Conservation (phyloP, 2,113 vertebrate genomes). For the Neotoma lepida region DNA sequence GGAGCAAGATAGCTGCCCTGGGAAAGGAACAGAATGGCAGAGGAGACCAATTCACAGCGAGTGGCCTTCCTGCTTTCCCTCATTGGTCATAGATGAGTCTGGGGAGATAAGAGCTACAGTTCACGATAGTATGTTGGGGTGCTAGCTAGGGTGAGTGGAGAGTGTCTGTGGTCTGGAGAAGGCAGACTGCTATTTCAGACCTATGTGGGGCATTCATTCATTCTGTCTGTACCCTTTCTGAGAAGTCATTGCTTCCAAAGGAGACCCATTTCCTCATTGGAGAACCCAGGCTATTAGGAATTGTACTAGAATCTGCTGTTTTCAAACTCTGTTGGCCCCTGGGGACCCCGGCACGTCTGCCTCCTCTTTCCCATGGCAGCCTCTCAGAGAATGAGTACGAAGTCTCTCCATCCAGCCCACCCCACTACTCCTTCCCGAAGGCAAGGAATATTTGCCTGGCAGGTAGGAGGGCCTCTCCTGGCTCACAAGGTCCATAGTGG, state of each 20-base stretch:
- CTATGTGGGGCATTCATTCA: background rate
- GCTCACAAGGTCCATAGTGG: background rate
- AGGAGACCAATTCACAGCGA: background rate
- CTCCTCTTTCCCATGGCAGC: background rate
- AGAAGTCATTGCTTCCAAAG: background rate
- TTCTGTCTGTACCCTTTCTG: background rate
- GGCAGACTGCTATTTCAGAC: background rate
- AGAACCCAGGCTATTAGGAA: background rate
- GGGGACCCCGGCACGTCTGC: background rate
- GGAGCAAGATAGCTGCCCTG: background rate
- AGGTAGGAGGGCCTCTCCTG: background rate
- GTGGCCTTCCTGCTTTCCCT: background rate
- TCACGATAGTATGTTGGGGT: background rate
- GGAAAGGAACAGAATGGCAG: background rate
- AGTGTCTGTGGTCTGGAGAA: background rate
- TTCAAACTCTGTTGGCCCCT: background rate
- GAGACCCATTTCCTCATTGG: background rate
- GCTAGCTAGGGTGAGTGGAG: too few species aligned
- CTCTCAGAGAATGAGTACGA: background rate
- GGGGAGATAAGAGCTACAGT: fast-evolving
- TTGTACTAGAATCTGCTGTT: background rate
- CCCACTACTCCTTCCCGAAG: background rate
- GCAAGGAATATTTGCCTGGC: background rate
- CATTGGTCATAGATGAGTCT: background rate
- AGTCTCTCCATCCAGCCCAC: background rate